Conservation (phyloP, 2,888 invertebrate genomes). For the Tiphia femorata region DNA sequence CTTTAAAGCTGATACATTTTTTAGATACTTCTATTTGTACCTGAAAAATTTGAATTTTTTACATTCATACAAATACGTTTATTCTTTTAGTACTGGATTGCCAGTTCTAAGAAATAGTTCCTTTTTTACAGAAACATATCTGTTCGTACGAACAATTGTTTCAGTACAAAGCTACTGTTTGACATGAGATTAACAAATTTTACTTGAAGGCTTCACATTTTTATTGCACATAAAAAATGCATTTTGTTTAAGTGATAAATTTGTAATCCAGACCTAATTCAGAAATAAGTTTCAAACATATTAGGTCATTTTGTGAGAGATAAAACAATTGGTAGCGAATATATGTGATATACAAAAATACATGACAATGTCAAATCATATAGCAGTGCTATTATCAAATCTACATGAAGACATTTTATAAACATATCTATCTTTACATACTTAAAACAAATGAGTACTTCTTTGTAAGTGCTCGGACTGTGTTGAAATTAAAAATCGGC, state of each 20-base stretch:
- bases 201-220: too few relatives aligned
- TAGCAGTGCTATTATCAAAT: too few relatives aligned
- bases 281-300: too few relatives aligned
- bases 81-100: neutral
- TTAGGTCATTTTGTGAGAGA: too few relatives aligned
- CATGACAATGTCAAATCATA: too few relatives aligned
- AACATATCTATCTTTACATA: conserved; percentile 29
- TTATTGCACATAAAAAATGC: too few relatives aligned
- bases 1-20: neutral
- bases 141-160: too few relatives aligned
- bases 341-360: neutral
- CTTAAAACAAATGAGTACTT: conserved; percentile 5
- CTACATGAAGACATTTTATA: conserved; percentile 13
- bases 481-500: neutral
- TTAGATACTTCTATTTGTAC: neutral
- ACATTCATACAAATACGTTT: neutral
- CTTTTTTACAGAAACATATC: neutral
- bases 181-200: too few relatives aligned
- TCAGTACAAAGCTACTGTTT: too few relatives aligned
- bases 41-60: neutral
- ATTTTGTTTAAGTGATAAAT: too few relatives aligned
- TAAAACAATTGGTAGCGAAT: neutral
- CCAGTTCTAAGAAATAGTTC: neutral
- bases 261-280: too few relatives aligned
- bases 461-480: neutral